Percentiles rank a stretch among this genome's conserved stretches.
Evolutionary conservation across 1,140 invertebrate genomes (phyloP).

Genomic region (Drosophila micromelanica): DNA sequence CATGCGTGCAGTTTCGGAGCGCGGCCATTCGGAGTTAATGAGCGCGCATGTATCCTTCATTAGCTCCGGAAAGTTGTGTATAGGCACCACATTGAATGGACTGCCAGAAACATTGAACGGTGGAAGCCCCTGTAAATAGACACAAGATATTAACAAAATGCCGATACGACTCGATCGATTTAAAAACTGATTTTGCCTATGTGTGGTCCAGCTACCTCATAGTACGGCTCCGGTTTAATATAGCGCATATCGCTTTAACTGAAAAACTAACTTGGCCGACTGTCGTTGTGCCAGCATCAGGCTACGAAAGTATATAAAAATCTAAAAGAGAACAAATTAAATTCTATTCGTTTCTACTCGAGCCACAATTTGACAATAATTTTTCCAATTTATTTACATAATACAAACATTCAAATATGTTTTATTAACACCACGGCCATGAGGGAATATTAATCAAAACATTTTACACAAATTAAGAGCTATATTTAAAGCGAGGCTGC

Average conservation of each 20-base stretch:
- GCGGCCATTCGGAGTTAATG: slow-evolving; percentile 92
- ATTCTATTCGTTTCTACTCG: slow-evolving; percentile 46
- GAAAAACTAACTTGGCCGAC: slow-evolving; percentile 53
- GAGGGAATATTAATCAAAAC: not conserved
- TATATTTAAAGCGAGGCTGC: slow-evolving; percentile 11
- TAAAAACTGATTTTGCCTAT: not conserved
- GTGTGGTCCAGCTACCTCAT: slow-evolving; percentile 69
- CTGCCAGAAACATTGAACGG: slow-evolving; percentile 83
- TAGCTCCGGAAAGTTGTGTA: slow-evolving; percentile 89
- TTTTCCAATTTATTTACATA: slow-evolving; percentile 33
- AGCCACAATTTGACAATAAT: not conserved
- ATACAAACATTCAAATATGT: not conserved
- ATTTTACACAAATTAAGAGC: not conserved
- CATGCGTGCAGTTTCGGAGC: slow-evolving; percentile 90
- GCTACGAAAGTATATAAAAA: slow-evolving; percentile 53
- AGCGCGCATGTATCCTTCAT: slow-evolving; percentile 88
- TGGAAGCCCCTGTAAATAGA: slow-evolving; percentile 79
- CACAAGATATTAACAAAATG: slow-evolving; percentile 3
- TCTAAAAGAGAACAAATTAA: slow-evolving; percentile 72
- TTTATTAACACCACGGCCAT: slow-evolving; percentile 1
- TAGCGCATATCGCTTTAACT: slow-evolving; percentile 76
- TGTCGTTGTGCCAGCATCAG: slow-evolving; percentile 57
- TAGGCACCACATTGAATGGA: slow-evolving; percentile 86
- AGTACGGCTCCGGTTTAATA: slow-evolving; percentile 82
- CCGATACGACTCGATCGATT: not conserved